Percentiles rank a stretch among this genome's conserved stretches.
phyloP scores from a whole-genome alignment of 2,113 vertebrate species.

The Bos indicus region DNA sequence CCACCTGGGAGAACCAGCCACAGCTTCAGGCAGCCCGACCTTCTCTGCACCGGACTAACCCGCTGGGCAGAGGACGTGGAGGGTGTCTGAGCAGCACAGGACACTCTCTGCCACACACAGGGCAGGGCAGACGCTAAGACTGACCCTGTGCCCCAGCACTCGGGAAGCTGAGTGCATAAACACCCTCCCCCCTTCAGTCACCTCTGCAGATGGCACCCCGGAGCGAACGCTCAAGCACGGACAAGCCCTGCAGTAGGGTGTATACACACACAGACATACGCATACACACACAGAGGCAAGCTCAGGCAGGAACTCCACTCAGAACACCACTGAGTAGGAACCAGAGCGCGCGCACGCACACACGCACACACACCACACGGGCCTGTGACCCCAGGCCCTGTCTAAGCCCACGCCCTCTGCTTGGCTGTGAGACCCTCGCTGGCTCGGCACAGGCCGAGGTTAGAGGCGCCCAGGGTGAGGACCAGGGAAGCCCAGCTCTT shows the following conservation, averaged over 20 bases:
- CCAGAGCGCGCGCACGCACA: fast-evolving
- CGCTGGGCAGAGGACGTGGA: fast-evolving
- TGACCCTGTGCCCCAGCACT: background rate
- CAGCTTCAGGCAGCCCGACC: background rate
- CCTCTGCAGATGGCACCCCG: background rate
- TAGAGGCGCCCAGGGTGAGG: fast-evolving
- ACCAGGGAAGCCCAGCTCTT: background rate
- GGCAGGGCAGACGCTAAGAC: background rate
- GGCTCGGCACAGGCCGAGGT: background rate
- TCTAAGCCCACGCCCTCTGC: background rate
- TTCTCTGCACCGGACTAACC: background rate
- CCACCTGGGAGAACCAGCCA: background rate
- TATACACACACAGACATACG: background rate
- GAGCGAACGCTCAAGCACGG: background rate
- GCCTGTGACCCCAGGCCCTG: fast-evolving
- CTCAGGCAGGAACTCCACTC: background rate
- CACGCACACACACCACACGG: fast-evolving
- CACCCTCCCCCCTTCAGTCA: background rate
- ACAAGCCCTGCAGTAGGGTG: background rate
- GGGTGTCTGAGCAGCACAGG: no score
- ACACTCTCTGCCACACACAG: background rate
- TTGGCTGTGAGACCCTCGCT: background rate
- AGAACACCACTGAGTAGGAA: no score
- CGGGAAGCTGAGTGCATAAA: background rate
- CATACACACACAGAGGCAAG: background rate